These are phyloP conservation scores for Clarias pachynema DNA, from an alignment of 2,797 vertebrate genomes.

Conservation along the genomic window DNA sequence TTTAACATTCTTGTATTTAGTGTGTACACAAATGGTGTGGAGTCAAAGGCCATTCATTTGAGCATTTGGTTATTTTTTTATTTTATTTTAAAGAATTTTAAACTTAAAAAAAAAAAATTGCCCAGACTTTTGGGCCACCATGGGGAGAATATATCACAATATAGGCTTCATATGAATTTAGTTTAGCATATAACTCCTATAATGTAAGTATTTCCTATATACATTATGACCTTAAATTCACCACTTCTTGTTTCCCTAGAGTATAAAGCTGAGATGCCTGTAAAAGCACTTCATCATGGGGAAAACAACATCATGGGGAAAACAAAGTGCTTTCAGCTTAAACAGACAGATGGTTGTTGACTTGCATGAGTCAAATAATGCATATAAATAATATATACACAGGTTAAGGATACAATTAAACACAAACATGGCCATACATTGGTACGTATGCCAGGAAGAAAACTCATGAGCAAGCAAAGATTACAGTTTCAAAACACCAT, in stretches of 20 bases:
- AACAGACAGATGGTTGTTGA: neutral
- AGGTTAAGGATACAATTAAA: slow-evolving; percentile 3
- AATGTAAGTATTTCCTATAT: neutral
- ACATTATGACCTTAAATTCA: neutral
- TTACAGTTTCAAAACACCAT: neutral
- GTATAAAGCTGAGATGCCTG: neutral
- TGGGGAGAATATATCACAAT: neutral
- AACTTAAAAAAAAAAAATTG: no score
- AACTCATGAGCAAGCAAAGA: neutral
- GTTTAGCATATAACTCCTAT: neutral
- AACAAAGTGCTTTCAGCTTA: neutral
- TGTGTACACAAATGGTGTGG: no score
- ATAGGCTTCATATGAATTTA: neutral
- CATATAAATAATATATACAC: neutral
- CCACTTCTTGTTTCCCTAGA: neutral
- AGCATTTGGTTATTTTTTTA: no score
- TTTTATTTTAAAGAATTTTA: no score
- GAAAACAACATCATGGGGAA: neutral
- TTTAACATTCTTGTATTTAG: no score
- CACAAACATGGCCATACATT: neutral
- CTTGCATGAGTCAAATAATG: neutral
- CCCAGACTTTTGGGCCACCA: no score
- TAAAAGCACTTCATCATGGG: neutral
- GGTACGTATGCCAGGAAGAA: neutral
- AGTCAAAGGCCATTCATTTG: no score